phyloP scores from a whole-genome alignment of 2,797 vertebrate species.

The Peromyscus attwateri region DNA sequence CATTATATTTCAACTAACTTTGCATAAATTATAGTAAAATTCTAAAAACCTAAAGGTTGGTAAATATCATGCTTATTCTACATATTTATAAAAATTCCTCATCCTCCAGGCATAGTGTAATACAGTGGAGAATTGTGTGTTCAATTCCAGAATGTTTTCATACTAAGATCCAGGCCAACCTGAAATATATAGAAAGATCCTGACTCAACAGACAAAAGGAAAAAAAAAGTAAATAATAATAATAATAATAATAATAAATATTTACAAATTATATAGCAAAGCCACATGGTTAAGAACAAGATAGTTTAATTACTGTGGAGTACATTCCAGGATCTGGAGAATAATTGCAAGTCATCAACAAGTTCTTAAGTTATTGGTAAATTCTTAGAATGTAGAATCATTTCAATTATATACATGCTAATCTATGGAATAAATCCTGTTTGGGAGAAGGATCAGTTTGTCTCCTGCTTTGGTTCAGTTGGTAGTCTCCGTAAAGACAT shows the following conservation, averaged over 20 bases:
- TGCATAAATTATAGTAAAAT: conserved; percentile 1
- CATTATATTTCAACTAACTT: not conserved
- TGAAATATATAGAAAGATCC: not conserved
- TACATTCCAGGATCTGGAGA: not conserved
- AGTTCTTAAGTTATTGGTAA: conserved; percentile 54
- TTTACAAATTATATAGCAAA: not conserved
- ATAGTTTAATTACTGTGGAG: conserved; percentile 37
- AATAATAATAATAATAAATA: too few relatives aligned
- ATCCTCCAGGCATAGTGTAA: not conserved
- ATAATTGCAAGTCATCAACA: conserved; percentile 36
- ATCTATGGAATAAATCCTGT: not conserved
- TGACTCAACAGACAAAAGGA: not conserved
- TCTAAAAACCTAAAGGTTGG: not conserved
- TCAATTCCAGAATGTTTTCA: not conserved
- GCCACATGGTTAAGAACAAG: not conserved
- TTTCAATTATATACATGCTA: not conserved
- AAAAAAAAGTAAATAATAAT: too few relatives aligned
- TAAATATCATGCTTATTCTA: not conserved
- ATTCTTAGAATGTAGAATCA: conserved; percentile 9
- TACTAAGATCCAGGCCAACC: not conserved
- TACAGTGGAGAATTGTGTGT: not conserved
- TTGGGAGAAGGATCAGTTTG: not conserved
- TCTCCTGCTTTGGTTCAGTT: conserved; percentile 30
- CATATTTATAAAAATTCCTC: not conserved
- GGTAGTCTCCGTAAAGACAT: not conserved